These are phyloP conservation scores for Myodes glareolus DNA, from an alignment of 2,113 vertebrate species.

Conservation along the genomic window DNA sequence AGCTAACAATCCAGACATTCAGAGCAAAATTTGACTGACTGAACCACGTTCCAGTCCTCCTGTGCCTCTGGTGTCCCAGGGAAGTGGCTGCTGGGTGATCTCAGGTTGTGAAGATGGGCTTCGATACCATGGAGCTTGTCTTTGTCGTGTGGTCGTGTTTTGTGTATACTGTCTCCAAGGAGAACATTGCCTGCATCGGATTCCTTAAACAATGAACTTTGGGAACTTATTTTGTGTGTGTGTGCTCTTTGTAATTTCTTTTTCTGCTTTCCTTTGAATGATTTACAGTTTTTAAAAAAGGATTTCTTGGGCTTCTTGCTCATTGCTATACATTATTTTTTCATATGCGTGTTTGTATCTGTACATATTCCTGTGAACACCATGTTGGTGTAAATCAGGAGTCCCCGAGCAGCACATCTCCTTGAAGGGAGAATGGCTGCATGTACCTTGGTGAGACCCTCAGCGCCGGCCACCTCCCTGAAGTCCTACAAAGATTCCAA, in stretches of 20 bases:
- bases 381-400: background rate
- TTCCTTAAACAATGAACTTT: background rate
- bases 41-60: too few species aligned
- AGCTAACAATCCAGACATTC: background rate
- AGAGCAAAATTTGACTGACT: background rate
- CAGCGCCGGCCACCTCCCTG: background rate
- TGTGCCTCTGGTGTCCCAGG: background rate
- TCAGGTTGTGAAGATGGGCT: background rate
- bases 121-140: fast-evolving
- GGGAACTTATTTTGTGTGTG: background rate
- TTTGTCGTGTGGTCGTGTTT: fast-evolving
- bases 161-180: background rate
- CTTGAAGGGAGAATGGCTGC: background rate
- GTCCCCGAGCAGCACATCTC: background rate
- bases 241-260: background rate
- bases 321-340: background rate
- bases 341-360: background rate
- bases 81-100: background rate
- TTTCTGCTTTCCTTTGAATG: background rate
- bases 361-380: background rate
- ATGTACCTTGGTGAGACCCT: background rate
- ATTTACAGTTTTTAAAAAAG: background rate
- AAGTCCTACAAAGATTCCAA: background rate
- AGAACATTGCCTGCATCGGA: background rate
- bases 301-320: background rate